Evolutionary conservation across 1,140 invertebrate species (phyloP), one percentile per base, ranked within the genome.

Genomic region (Brachionus rotundiformis): DNA sequence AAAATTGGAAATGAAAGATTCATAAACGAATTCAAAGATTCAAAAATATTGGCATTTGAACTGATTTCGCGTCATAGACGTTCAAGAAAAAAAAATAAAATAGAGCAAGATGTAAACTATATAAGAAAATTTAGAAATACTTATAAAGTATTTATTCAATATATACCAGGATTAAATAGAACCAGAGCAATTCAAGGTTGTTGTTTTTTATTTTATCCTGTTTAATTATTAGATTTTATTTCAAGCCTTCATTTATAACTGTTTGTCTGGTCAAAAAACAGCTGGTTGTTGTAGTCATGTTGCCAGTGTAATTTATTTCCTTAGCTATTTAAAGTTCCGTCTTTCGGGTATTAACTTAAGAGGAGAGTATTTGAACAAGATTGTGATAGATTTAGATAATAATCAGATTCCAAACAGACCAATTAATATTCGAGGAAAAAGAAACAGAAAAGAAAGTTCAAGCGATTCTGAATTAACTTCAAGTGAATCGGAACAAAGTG

Each of bases 111-210:
- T 31, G 29, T 36, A 39, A 19, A 16, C 36, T 23, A 39, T 41
- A 41, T 71, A 11, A 41, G 19, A 19, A 23, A 0, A 39, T 71
- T 41, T 41, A 71, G 23, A 71, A 71, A 39, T 23, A 71, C 65
- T 0, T 71, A 41, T 71, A 41, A 41, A 41, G 33, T 71, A 10
- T 71, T 71, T 71, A 71, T 71, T 71, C 33, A 71, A 41, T 68
- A 68, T 68, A 68, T 7, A 29, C 65, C 65, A 41, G 3, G 2
- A 3, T 11, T 39, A 23, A 19, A 39, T 11, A 39, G 23, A 29
- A 29, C 31, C 3, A 41, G 33, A 23, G 33, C 63, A 33, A 68
- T 68, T n/a, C 11, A 68, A 68, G 63, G 63, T 68, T 23, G 1
- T 27, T n/a, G 4, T 68, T n/a, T n/a, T 68, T 33, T 36, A 3